Evolutionary conservation across 2,888 invertebrate genomes (phyloP).

Genomic region (Marronus borbonicus): DNA sequence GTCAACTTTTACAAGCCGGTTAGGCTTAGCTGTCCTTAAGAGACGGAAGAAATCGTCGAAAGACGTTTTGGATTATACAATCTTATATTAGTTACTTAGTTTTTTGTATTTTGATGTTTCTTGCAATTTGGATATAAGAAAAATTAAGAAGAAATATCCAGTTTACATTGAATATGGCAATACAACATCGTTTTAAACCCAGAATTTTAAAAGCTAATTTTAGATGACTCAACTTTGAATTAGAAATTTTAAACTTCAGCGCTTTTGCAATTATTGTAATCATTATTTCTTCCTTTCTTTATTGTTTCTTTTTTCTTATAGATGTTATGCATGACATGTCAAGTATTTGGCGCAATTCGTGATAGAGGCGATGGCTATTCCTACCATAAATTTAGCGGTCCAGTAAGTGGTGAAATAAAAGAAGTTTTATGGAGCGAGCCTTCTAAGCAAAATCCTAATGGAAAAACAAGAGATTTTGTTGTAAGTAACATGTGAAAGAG

Average conservation of each 20-base stretch:
- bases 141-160: not conserved
- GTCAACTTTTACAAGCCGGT: too few species aligned
- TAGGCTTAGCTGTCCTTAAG: too few species aligned
- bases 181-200: too few species aligned
- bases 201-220: too few species aligned
- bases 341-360: conserved; percentile 20
- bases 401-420: conserved; percentile 79
- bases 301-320: conserved; percentile 7
- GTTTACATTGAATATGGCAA: too few species aligned
- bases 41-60: too few species aligned
- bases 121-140: not conserved
- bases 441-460: conserved; percentile 70
- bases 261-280: not conserved
- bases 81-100: not conserved
- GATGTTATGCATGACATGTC: conserved; percentile 35
- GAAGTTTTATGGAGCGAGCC: conserved; percentile 74
- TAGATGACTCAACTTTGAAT: too few species aligned
- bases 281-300: not conserved
- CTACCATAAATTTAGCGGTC: conserved; percentile 82
- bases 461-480: conserved; percentile 79
- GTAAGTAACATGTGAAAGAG: conserved; percentile 66
- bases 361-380: conserved; percentile 74
- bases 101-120: not conserved
- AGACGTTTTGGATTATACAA: too few species aligned
- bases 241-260: too few species aligned